Conservation (phyloP, 2,797 vertebrate genomes). For the Acanthornis magna region DNA sequence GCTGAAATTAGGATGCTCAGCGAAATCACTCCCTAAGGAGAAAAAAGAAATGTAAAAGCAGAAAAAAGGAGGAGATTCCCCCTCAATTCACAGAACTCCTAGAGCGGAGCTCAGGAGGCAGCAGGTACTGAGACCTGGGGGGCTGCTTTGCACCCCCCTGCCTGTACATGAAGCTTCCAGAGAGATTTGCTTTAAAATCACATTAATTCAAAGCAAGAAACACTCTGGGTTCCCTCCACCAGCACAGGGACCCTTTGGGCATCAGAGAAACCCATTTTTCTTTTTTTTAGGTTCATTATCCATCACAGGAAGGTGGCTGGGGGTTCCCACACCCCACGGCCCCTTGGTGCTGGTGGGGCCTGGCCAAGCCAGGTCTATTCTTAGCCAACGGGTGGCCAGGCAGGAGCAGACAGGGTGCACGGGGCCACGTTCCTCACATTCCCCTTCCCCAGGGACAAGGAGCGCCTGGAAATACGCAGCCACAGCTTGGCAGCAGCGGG, state of each 20-base stretch:
- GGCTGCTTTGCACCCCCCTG: neutral
- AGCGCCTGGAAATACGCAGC: conserved; percentile 9
- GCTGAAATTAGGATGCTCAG: conserved; percentile 54
- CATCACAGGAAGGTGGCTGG: neutral
- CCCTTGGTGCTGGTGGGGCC: neutral
- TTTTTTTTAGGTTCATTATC: neutral
- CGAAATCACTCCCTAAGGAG: conserved; percentile 2
- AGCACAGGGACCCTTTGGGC: neutral
- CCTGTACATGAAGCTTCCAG: neutral
- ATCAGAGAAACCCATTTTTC: neutral
- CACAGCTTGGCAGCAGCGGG: conserved; percentile 24
- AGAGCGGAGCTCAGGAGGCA: neutral
- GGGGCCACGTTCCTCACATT: conserved; percentile 61
- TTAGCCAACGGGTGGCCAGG: conserved; percentile 2
- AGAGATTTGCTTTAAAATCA: neutral
- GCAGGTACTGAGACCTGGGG: fast-evolving
- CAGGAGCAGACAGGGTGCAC: conserved; percentile 39
- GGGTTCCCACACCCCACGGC: neutral
- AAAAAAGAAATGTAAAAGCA: neutral
- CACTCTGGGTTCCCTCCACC: neutral
- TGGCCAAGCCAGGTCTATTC: conserved; percentile 41
- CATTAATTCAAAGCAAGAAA: neutral
- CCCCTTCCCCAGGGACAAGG: conserved; percentile 52
- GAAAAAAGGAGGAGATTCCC: neutral
- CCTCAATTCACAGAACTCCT: neutral